Percentiles rank a stretch among this genome's conserved stretches.
These are phyloP conservation scores for Microctonus brassicae DNA, from an alignment of 2,888 invertebrate species.

Conservation along the genomic window DNA sequence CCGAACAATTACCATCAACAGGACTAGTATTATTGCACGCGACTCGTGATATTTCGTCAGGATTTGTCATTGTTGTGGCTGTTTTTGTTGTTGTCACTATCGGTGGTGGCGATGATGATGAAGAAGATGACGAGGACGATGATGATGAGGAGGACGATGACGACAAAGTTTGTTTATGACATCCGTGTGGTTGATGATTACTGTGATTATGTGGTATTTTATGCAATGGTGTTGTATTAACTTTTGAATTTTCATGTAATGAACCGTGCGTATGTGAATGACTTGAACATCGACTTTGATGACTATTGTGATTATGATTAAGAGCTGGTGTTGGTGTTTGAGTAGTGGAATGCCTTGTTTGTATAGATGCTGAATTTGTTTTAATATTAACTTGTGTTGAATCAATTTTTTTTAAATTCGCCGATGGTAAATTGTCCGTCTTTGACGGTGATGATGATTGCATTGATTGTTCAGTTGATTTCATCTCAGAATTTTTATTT, in stretches of 20 bases:
- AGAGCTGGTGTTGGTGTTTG: conserved; percentile 60
- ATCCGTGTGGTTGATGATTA: conserved; percentile 59
- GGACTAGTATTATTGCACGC: conserved; percentile 45
- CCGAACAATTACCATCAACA: conserved; percentile 65
- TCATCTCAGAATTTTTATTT: conserved; percentile 7
- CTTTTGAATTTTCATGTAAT: conserved; percentile 49
- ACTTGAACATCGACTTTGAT: conserved; percentile 58
- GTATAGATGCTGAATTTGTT: conserved; percentile 41
- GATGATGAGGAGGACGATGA: not conserved
- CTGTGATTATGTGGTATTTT: conserved; percentile 58
- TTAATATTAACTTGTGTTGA: not conserved
- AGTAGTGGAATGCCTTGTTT: conserved; percentile 66
- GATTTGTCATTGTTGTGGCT: conserved; percentile 46
- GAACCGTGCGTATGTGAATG: conserved; percentile 59
- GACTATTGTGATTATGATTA: conserved; percentile 53
- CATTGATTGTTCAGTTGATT: not conserved
- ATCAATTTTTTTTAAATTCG: not conserved
- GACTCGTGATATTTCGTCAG: conserved; percentile 66
- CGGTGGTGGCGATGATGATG: not conserved
- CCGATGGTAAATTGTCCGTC: too few relatives aligned
- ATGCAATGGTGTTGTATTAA: conserved; percentile 54
- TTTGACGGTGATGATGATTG: not conserved
- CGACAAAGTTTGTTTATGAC: conserved; percentile 46
- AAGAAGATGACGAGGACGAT: not conserved
- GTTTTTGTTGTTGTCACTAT: not conserved